Evolutionary conservation across 35 echinoderm and acorn worm genomes (phyloP).

Genomic region (Heliocidaris erythrogramma): DNA sequence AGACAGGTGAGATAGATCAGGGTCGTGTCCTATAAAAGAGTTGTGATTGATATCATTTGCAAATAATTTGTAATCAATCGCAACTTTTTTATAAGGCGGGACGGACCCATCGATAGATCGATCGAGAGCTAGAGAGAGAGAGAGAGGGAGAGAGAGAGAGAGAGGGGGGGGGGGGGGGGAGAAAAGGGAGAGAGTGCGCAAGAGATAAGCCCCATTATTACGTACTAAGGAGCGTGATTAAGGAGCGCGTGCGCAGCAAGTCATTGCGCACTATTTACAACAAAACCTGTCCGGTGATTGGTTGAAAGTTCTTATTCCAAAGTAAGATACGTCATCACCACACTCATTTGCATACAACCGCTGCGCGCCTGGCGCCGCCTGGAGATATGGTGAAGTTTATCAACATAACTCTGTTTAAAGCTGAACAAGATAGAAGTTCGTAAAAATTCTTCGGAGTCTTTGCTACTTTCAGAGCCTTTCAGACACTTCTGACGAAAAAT

Average conservation of each 20-base stretch:
- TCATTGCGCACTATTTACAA: not conserved
- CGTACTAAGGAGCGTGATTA: not conserved
- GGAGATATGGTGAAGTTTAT: not conserved
- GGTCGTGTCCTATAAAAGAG: too few relatives aligned
- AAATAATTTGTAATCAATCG: too few relatives aligned
- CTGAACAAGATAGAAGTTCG: not conserved
- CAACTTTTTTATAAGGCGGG: too few relatives aligned
- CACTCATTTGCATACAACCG: not conserved
- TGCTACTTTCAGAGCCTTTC: not conserved
- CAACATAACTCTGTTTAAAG: conserved; percentile 11
- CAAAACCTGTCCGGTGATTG: not conserved
- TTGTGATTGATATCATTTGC: too few relatives aligned
- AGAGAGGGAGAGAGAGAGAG: too few relatives aligned
- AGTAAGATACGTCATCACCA: not conserved
- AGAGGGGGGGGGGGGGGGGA: too few relatives aligned
- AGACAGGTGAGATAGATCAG: too few relatives aligned
- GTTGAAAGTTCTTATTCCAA: not conserved
- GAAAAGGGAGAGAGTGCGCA: too few relatives aligned
- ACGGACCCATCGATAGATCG: too few relatives aligned
- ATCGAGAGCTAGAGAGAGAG: too few relatives aligned
- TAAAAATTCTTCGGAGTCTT: too few relatives aligned
- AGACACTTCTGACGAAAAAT: not conserved
- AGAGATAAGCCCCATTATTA: not conserved
- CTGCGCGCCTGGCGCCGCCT: not conserved
- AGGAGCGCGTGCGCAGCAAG: not conserved